phyloP scores from a whole-genome alignment of 2,113 vertebrate genomes.

The Dromas ardeola region DNA sequence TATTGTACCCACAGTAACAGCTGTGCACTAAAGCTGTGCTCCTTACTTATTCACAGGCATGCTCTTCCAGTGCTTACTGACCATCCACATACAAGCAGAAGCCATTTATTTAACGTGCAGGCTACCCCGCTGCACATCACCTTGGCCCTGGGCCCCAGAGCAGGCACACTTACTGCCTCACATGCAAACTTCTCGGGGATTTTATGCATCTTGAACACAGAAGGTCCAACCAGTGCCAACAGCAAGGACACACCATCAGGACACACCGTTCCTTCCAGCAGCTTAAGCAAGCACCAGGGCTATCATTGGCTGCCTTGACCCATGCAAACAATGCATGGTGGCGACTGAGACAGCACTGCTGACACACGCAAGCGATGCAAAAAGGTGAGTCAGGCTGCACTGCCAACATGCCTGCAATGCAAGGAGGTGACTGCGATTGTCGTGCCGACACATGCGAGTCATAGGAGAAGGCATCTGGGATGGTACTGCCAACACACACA shows the following conservation, averaged over 20 bases:
- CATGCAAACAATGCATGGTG: background rate
- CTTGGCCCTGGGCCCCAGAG: background rate
- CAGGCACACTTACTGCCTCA: background rate
- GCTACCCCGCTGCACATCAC: background rate
- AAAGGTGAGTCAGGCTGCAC: background rate
- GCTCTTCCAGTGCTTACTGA: background rate
- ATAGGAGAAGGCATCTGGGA: background rate
- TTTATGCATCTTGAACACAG: background rate
- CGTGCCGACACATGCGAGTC: accelerated
- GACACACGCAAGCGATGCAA: accelerated
- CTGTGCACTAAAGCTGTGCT: background rate
- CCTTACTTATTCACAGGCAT: background rate
- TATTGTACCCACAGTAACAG: background rate
- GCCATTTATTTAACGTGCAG: background rate
- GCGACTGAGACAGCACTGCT: background rate
- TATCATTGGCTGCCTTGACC: background rate
- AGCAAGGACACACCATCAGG: background rate
- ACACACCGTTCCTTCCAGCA: accelerated
- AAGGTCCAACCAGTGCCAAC: background rate
- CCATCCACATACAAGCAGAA: background rate
- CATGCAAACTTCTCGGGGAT: background rate
- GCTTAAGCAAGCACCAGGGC: background rate
- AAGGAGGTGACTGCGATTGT: background rate
- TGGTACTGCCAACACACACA: background rate
- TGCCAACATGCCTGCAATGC: background rate